phyloP scores from a whole-genome alignment of 2,113 vertebrate species.

The Gopherus evgoodei region DNA sequence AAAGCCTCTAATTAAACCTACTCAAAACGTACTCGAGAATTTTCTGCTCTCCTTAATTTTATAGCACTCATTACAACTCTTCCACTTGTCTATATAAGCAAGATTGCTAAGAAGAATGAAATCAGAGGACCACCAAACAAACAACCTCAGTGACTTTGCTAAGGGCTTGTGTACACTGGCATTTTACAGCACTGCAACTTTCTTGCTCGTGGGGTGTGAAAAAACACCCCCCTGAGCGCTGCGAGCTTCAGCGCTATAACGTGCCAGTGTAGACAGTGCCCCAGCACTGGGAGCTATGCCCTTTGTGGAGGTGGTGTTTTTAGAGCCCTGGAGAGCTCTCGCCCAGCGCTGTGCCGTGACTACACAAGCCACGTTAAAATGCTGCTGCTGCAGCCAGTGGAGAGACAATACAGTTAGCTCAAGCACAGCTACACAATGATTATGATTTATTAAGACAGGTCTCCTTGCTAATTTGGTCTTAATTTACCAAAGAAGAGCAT shows the following conservation, averaged over 20 bases:
- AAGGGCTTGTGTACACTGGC: not conserved
- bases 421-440: not conserved
- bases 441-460: not conserved
- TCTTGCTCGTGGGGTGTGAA: no score
- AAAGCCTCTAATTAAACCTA: not conserved
- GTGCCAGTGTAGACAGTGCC: no score
- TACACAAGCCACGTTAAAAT: no score
- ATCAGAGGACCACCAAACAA: not conserved
- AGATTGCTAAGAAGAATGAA: not conserved
- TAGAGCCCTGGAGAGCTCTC: no score
- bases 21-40: not conserved
- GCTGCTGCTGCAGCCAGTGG: no score
- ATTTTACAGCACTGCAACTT: no score
- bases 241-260: no score
- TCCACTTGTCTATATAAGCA: not conserved
- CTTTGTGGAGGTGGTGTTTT: no score
- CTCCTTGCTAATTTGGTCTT: not conserved
- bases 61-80: not conserved
- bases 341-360: no score
- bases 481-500: not conserved
- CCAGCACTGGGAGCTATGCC: no score
- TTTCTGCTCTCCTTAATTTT: not conserved
- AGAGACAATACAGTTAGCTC: not conserved
- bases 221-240: no score
- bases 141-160: not conserved